phyloP scores from a whole-genome alignment of 2,888 invertebrate species.

The Parnassius mnemosyne region DNA sequence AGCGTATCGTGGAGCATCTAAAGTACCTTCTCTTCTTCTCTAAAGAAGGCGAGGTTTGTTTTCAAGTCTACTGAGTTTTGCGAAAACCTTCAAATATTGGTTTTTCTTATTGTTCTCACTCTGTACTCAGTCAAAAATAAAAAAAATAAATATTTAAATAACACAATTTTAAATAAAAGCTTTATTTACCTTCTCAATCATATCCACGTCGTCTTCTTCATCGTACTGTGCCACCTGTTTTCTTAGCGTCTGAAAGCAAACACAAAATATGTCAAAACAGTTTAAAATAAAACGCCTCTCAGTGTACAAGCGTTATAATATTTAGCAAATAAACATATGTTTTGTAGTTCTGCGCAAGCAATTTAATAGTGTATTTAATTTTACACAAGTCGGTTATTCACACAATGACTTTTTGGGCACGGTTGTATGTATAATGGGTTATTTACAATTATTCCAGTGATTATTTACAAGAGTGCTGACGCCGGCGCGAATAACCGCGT shows the following conservation, averaged over 20 bases:
- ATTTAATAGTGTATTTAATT: slow-evolving; percentile 8
- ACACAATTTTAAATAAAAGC: too few species aligned
- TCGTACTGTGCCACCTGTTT: slow-evolving; percentile 62
- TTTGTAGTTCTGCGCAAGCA: slow-evolving; percentile 13
- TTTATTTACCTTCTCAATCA: slow-evolving; percentile 58
- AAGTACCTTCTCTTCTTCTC: too few species aligned
- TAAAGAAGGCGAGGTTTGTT: too few species aligned
- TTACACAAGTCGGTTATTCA: slow-evolving; percentile 18
- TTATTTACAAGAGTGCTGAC: slow-evolving; percentile 31
- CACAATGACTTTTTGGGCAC: slow-evolving; percentile 6
- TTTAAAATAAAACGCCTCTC: neutral
- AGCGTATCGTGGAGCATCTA: too few species aligned
- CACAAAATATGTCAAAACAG: neutral
- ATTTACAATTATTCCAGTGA: slow-evolving; percentile 36
- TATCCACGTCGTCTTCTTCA: slow-evolving; percentile 66
- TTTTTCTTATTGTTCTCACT: too few species aligned
- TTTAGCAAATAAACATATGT: slow-evolving; percentile 12
- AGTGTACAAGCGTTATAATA: slow-evolving; percentile 8
- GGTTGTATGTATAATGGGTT: slow-evolving; percentile 22
- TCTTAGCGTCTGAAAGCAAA: slow-evolving; percentile 60
- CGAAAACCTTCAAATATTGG: too few species aligned
- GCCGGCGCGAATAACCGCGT: slow-evolving; percentile 35
- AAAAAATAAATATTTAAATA: neutral
- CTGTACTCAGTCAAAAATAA: too few species aligned
- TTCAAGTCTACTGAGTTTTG: too few species aligned